These are phyloP conservation scores for Gymnodraco acuticeps DNA, from an alignment of 2,797 vertebrate species.

Conservation along the genomic window DNA sequence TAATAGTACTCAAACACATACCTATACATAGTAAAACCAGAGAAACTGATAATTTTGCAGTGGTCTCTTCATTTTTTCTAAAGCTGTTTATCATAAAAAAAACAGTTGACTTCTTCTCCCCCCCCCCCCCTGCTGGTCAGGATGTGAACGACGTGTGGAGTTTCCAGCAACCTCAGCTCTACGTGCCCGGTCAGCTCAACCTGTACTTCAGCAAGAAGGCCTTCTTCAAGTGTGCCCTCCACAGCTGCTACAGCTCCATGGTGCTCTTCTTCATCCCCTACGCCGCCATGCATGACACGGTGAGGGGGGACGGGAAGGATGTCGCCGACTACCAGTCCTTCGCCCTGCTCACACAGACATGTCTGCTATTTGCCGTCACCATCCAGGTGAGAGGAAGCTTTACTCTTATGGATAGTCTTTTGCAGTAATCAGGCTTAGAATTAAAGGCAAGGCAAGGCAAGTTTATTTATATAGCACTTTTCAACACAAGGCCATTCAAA, in stretches of 20 bases:
- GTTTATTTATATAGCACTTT: too few species aligned
- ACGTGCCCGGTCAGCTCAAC: constrained; percentile 91
- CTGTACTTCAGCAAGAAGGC: constrained; percentile 92
- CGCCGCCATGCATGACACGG: constrained; percentile 84
- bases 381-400: constrained; percentile 85
- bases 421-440: not conserved
- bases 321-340: constrained; percentile 95
- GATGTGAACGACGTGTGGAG: constrained; percentile 94
- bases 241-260: constrained; percentile 94
- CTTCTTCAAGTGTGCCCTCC: constrained; percentile 90
- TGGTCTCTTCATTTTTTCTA: too few species aligned
- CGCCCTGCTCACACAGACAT: constrained; percentile 92
- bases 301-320: constrained; percentile 88
- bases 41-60: too few species aligned
- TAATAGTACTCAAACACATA: too few species aligned
- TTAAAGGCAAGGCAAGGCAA: too few species aligned
- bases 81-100: too few species aligned
- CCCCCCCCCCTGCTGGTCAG: constrained; percentile 75
- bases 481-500: too few species aligned
- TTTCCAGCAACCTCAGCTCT: constrained; percentile 91
- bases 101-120: too few species aligned
- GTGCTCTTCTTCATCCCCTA: constrained; percentile 97
- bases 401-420: not conserved
- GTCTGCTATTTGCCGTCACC: constrained; percentile 91
- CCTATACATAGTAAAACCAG: too few species aligned